Evolutionary conservation across 2,888 invertebrate species (phyloP).

Genomic region (Silvanus unidentatus): DNA sequence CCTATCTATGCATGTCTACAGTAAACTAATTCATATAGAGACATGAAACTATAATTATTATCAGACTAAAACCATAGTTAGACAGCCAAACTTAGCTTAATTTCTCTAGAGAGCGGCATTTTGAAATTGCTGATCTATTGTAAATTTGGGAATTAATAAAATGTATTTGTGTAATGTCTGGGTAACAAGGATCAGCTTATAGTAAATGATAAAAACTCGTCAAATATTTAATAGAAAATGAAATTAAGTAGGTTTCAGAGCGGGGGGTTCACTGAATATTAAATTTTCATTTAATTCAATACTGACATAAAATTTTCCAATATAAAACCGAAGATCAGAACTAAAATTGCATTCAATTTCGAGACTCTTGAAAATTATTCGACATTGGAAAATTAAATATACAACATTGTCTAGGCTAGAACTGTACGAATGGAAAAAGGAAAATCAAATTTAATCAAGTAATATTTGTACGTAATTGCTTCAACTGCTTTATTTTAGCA

Average conservation of each 20-base stretch:
- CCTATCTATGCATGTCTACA: no score
- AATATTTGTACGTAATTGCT: conserved; percentile 42
- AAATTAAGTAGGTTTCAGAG: no score
- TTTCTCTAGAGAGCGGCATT: conserved; percentile 40
- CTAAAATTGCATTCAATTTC: no score
- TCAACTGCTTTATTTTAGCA: conserved; percentile 40
- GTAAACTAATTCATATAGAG: conserved; percentile 2
- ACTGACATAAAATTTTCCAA: no score
- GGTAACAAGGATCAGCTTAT: no score
- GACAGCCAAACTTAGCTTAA: conserved; percentile 37
- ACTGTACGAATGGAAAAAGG: conserved; percentile 32
- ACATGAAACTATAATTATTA: conserved; percentile 33
- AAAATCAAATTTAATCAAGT: conserved; percentile 43
- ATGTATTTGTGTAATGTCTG: no score
- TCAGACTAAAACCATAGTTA: conserved; percentile 25
- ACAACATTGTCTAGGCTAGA: conserved; percentile 21
- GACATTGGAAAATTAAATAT: conserved; percentile 12
- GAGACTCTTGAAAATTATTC: no score
- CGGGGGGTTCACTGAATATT: no score
- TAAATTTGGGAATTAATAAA: conserved; percentile 23
- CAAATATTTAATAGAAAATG: no score
- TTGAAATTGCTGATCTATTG: conserved; percentile 26
- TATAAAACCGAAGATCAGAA: no score
- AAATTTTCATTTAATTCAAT: no score
- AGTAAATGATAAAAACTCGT: no score